Evolutionary conservation across 2,113 vertebrate genomes (phyloP).

Genomic region (Ariopsis seemanni): DNA sequence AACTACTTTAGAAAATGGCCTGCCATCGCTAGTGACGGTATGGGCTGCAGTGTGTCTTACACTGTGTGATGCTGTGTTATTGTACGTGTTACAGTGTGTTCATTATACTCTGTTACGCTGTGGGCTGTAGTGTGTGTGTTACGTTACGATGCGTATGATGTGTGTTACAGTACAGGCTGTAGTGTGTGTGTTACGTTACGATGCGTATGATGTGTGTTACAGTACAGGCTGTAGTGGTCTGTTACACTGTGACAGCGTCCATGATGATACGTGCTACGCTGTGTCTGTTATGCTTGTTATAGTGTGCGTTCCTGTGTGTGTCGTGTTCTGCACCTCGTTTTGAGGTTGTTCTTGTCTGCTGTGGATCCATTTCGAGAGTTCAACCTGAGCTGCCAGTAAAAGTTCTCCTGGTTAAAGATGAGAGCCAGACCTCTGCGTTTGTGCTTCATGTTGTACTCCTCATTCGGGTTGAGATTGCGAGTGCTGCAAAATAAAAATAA

Average conservation of each 20-base stretch:
- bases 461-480: slow-evolving; percentile 26
- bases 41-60: neutral
- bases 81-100: neutral
- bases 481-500: neutral
- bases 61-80: neutral
- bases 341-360: slow-evolving; percentile 79
- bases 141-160: too few species aligned
- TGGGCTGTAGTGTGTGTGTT: neutral
- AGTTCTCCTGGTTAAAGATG: slow-evolving; percentile 93
- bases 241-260: too few species aligned
- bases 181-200: neutral
- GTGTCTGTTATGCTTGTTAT: neutral
- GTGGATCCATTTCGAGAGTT: slow-evolving; percentile 75
- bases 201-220: neutral
- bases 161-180: neutral
- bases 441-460: slow-evolving; percentile 87
- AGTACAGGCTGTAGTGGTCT: neutral
- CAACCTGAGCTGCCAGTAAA: slow-evolving; percentile 80
- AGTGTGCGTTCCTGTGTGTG: neutral
- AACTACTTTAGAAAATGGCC: too few species aligned
- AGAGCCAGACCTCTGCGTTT: slow-evolving; percentile 82
- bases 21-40: too few species aligned
- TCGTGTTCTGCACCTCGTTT: slow-evolving; percentile 69
- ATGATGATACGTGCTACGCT: neutral
- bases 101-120: neutral